Percentiles rank a stretch among this genome's conserved stretches.
phyloP scores from a whole-genome alignment of 2,113 vertebrate genomes.

The Paralichthys olivaceus region DNA sequence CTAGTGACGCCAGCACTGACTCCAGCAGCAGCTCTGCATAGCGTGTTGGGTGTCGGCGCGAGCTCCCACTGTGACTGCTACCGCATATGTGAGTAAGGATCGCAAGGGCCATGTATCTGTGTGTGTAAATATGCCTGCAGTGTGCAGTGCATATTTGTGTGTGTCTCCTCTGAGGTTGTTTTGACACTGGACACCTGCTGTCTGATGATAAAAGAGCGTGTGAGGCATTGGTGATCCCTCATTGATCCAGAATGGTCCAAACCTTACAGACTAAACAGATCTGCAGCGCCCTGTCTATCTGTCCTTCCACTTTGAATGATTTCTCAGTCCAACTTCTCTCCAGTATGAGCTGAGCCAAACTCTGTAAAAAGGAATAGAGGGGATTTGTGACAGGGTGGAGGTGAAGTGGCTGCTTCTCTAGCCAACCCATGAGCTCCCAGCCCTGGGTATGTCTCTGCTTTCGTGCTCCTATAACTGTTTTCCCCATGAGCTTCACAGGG shows the following conservation, averaged over 20 bases:
- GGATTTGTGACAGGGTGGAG: slow-evolving; percentile 33
- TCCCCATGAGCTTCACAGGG: slow-evolving; percentile 78
- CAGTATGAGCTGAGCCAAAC: slow-evolving; percentile 35
- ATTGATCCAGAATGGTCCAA: slow-evolving; percentile 53
- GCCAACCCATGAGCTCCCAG: slow-evolving; percentile 27
- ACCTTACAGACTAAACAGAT: slow-evolving; percentile 57
- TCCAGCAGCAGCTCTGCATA: slow-evolving; percentile 72
- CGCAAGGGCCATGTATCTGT: slow-evolving; percentile 35
- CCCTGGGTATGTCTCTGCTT: slow-evolving; percentile 28
- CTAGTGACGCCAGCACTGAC: slow-evolving; percentile 75
- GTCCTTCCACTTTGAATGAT: slow-evolving; percentile 22
- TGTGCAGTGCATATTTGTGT: slow-evolving; percentile 59
- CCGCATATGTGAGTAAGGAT: slow-evolving; percentile 46
- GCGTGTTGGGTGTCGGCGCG: slow-evolving; percentile 63
- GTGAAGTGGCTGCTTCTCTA: slow-evolving; percentile 19
- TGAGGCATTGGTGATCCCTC: slow-evolving; percentile 46
- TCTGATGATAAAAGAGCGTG: slow-evolving; percentile 64
- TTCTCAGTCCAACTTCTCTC: slow-evolving; percentile 37
- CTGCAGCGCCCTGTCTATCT: slow-evolving; percentile 16
- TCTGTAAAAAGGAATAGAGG: slow-evolving; percentile 49
- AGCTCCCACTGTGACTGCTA: slow-evolving; percentile 34
- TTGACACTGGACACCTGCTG: slow-evolving; percentile 81
- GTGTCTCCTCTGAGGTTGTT: slow-evolving; percentile 76
- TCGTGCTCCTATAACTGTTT: slow-evolving; percentile 29
- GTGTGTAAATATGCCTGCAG: slow-evolving; percentile 62